Percentiles rank a stretch among this genome's conserved stretches.
Conservation (phyloP, 2,888 invertebrate species). For the Nymphalis urticae region DNA sequence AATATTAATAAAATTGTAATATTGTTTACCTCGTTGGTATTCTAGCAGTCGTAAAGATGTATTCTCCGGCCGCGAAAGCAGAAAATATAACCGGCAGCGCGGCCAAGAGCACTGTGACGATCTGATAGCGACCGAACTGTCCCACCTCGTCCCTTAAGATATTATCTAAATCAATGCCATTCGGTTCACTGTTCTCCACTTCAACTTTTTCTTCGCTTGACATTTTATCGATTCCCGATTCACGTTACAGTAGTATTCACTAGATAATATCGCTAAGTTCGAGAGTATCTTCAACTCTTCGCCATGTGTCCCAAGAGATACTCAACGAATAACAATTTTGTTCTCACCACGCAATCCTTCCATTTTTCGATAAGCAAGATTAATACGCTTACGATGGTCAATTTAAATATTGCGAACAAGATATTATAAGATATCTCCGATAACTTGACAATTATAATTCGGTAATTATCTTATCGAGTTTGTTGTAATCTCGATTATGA, state of each 20-base stretch:
- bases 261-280: neutral
- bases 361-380: constrained; percentile 17
- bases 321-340: constrained; percentile 8
- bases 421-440: constrained; percentile 5
- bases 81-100: constrained; percentile 71
- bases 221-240: constrained; percentile 40
- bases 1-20: neutral
- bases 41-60: constrained; percentile 72
- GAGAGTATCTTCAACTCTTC: neutral
- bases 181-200: constrained; percentile 23
- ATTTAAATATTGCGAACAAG: constrained; percentile 18
- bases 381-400: constrained; percentile 5
- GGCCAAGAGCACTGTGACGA: constrained; percentile 61
- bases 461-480: constrained; percentile 5
- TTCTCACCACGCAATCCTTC: neutral
- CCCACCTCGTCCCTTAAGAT: constrained; percentile 69
- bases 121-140: constrained; percentile 70
- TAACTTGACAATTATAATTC: constrained; percentile 8
- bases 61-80: constrained; percentile 71
- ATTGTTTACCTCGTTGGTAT: constrained; percentile 72
- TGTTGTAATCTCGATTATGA: neutral
- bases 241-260: neutral
- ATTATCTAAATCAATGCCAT: constrained; percentile 60
- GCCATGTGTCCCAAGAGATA: neutral
- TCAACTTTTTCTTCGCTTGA: constrained; percentile 50